Evolutionary conservation across 2,113 vertebrate genomes (phyloP).

Genomic region (Chloroceryle aenea): DNA sequence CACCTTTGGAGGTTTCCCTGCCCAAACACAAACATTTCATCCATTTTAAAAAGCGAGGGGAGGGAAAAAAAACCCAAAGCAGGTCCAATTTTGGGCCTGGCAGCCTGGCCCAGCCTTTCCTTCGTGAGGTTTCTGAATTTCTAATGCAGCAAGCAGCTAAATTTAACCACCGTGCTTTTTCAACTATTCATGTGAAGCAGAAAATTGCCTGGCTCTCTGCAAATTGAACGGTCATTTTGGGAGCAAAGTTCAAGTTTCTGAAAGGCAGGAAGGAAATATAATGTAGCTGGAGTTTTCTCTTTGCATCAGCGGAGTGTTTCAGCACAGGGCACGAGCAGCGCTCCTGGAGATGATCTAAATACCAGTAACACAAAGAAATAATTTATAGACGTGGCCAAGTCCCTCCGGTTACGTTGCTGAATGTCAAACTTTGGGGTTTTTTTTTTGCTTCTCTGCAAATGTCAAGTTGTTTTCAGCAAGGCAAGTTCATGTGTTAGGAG

Average conservation of each 20-base stretch:
- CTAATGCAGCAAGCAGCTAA: neutral
- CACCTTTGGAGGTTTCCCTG: neutral
- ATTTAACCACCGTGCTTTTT: neutral
- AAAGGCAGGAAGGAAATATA: neutral
- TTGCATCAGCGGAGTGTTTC: neutral
- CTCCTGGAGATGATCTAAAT: neutral
- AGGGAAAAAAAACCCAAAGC: neutral
- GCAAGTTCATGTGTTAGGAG: neutral
- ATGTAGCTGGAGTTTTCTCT: neutral
- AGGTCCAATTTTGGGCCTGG: neutral
- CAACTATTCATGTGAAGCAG: neutral
- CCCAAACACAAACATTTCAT: neutral
- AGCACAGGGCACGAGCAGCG: neutral
- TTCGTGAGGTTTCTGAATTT: neutral
- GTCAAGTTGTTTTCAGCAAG: constrained; percentile 45
- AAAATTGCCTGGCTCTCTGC: neutral
- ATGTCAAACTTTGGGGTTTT: neutral
- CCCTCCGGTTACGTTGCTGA: neutral
- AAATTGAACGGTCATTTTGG: neutral
- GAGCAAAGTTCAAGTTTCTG: neutral
- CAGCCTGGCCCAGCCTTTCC: neutral
- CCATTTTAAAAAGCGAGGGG: neutral
- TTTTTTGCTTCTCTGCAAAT: constrained; percentile 28
- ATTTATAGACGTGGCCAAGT: neutral
- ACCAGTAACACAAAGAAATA: neutral